phyloP scores from a whole-genome alignment of 2,797 vertebrate species.

The Setipinna tenuifilis region DNA sequence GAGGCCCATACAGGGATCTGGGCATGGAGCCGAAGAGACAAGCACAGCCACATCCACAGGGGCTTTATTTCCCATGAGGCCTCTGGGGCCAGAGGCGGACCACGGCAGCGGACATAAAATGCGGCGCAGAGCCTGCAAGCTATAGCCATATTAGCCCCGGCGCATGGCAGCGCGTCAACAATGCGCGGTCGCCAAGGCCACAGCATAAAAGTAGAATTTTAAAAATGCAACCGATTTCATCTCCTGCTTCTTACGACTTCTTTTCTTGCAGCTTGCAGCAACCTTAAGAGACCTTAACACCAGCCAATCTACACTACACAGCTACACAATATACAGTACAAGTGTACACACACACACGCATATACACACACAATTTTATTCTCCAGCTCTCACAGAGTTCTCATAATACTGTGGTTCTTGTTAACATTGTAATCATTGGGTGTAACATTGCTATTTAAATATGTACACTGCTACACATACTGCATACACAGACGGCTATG shows the following conservation, averaged over 20 bases:
- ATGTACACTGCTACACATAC: constrained; percentile 60
- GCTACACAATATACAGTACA: constrained; percentile 1
- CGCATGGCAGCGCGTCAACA: not conserved
- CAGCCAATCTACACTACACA: constrained; percentile 35
- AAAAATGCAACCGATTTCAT: not conserved
- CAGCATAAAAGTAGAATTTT: constrained; percentile 25
- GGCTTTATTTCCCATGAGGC: constrained; percentile 13
- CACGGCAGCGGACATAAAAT: constrained; percentile 6
- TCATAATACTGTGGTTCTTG: constrained; percentile 45
- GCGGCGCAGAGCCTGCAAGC: not conserved
- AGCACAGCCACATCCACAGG: constrained; percentile 17
- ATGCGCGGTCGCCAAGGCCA: not conserved
- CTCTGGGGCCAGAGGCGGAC: not conserved
- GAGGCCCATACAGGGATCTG: constrained; percentile 28
- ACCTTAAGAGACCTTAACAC: constrained; percentile 34
- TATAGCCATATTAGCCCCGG: not conserved
- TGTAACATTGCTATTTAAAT: constrained; percentile 62
- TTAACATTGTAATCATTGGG: constrained; percentile 66
- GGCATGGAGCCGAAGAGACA: constrained; percentile 6
- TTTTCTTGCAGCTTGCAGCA: not conserved
- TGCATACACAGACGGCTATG: constrained; percentile 55
- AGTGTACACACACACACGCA: not conserved
- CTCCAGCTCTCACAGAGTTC: constrained; percentile 15
- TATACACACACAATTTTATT: not conserved
- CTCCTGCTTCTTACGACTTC: not conserved